These are phyloP conservation scores for Sorex araneus DNA, from an alignment of 2,113 vertebrate species.

Conservation along the genomic window DNA sequence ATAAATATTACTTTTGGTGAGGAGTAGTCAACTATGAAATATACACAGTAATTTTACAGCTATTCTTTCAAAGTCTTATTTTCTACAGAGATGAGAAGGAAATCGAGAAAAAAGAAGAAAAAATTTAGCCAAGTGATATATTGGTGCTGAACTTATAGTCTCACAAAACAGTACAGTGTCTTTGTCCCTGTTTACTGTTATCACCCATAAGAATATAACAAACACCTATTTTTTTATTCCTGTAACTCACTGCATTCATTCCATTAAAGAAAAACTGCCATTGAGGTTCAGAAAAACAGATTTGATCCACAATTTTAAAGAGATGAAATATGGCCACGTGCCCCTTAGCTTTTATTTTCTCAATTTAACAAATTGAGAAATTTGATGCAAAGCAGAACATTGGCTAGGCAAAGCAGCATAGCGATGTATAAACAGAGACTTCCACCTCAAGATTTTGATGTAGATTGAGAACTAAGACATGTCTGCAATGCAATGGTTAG, in stretches of 20 bases:
- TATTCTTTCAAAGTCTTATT: not conserved
- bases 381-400: not conserved
- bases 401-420: not conserved
- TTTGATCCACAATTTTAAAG: not conserved
- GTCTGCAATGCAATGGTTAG: not conserved
- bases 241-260: not conserved
- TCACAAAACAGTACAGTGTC: not conserved
- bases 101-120: not conserved
- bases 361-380: no score
- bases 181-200: not conserved
- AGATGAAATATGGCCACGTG: not conserved
- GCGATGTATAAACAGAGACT: not conserved
- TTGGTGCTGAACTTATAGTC: not conserved
- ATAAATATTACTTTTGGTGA: conserved; percentile 64
- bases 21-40: conserved; percentile 51
- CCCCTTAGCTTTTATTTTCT: not conserved
- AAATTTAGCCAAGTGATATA: not conserved
- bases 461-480: not conserved
- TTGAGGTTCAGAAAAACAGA: not conserved
- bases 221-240: not conserved
- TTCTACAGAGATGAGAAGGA: not conserved
- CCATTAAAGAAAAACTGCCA: not conserved
- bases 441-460: not conserved
- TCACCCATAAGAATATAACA: not conserved
- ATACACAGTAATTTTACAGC: conserved; percentile 21